phyloP scores from a whole-genome alignment of 2,113 vertebrate species.

The Dinomys branickii region DNA sequence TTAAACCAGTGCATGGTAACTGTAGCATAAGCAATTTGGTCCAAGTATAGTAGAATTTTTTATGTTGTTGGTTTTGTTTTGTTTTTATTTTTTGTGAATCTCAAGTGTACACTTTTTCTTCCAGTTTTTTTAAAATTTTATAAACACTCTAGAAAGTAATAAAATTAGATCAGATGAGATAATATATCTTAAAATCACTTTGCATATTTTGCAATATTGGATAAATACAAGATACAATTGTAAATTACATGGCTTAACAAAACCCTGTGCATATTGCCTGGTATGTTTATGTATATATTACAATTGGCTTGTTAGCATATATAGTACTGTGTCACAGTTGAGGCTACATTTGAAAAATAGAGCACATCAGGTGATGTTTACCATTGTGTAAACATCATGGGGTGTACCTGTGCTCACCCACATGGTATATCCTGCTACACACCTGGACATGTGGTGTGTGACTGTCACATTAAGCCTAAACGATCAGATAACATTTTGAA shows the following conservation, averaged over 20 bases:
- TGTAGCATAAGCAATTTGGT: not conserved
- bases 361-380: not conserved
- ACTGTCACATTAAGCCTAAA: not conserved
- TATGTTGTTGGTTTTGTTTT: not conserved
- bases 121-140: not conserved
- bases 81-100: not conserved
- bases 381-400: not conserved
- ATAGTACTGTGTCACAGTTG: not conserved
- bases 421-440: not conserved
- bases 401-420: too few species aligned
- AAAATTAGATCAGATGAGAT: not conserved
- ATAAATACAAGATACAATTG: not conserved
- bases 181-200: not conserved
- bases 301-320: not conserved
- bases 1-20: not conserved
- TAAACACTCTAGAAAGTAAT: not conserved
- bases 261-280: not conserved
- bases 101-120: not conserved
- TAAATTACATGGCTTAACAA: not conserved
- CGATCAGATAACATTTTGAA: not conserved
- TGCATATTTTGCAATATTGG: not conserved
- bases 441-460: not conserved
- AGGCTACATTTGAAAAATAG: not conserved
- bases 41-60: not conserved
- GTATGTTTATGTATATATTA: not conserved